Conservation (phyloP, 2,113 vertebrate species). For the Crotalus helleri region DNA sequence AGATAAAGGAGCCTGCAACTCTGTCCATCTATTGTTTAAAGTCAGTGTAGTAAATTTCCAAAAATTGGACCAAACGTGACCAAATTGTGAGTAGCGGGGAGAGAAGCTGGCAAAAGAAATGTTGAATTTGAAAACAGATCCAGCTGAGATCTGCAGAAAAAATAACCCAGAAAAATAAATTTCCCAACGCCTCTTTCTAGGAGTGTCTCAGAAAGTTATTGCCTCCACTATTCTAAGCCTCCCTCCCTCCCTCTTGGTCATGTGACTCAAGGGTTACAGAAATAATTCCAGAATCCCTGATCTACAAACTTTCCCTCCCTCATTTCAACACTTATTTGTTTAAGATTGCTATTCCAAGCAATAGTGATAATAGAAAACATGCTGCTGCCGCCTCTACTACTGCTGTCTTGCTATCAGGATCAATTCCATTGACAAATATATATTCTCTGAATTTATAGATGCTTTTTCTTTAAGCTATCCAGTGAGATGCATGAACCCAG, state of each 20-base stretch:
- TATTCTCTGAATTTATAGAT: not conserved
- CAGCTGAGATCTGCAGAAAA: not conserved
- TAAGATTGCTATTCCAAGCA: not conserved
- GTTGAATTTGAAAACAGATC: not conserved
- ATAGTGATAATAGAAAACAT: not conserved
- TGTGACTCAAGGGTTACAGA: not conserved
- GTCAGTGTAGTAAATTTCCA: too few species aligned
- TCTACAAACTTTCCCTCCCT: not conserved
- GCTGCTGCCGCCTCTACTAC: not conserved
- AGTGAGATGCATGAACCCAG: not conserved
- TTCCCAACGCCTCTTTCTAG: not conserved
- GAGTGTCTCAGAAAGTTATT: not conserved
- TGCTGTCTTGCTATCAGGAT: not conserved
- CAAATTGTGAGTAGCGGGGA: not conserved
- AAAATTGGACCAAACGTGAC: too few species aligned
- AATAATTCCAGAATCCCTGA: not conserved
- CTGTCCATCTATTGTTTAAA: too few species aligned
- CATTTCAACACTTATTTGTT: not conserved
- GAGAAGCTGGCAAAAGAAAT: not conserved
- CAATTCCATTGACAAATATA: not conserved
- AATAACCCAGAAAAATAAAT: not conserved
- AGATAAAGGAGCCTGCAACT: not conserved
- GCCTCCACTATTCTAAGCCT: not conserved
- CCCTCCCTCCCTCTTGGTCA: not conserved
- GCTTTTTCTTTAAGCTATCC: not conserved